Evolutionary conservation across 2,888 invertebrate genomes (phyloP).

Genomic region (Blastobasis lacticolella): DNA sequence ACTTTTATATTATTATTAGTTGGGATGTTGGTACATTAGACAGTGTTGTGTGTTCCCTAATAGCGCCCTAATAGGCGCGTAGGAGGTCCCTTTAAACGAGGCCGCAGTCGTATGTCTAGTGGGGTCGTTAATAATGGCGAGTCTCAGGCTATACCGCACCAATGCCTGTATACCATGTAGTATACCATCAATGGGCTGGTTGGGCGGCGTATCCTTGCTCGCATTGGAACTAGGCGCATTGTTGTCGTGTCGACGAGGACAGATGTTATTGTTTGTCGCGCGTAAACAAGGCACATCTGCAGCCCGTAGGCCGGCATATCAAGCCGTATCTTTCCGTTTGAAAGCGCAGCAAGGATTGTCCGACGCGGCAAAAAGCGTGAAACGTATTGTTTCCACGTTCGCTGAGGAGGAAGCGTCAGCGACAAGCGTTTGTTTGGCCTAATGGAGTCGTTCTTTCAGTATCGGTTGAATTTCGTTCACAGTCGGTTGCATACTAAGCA

Average conservation of each 20-base stretch:
- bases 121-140: not conserved
- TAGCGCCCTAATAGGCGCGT: no score
- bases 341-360: slow-evolving; percentile 47
- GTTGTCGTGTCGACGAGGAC: no score
- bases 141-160: not conserved
- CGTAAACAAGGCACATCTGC: slow-evolving; percentile 30
- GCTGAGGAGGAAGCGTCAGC: slow-evolving; percentile 44
- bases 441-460: slow-evolving; percentile 57
- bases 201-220: no score
- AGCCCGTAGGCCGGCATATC: slow-evolving; percentile 38
- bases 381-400: slow-evolving; percentile 28
- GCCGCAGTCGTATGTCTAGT: no score
- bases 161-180: slow-evolving; percentile 18
- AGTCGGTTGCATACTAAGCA: no score
- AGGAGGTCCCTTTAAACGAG: no score
- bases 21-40: no score
- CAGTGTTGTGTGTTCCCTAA: no score
- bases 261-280: slow-evolving; percentile 26
- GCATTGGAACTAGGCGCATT: no score
- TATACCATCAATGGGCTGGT: no score
- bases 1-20: no score
- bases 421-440: slow-evolving; percentile 44
- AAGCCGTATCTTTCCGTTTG: slow-evolving; percentile 46
- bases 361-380: slow-evolving; percentile 46
- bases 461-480: slow-evolving; percentile 36